These are phyloP conservation scores for Marmota monax DNA, from an alignment of 2,113 vertebrate species.

Conservation along the genomic window DNA sequence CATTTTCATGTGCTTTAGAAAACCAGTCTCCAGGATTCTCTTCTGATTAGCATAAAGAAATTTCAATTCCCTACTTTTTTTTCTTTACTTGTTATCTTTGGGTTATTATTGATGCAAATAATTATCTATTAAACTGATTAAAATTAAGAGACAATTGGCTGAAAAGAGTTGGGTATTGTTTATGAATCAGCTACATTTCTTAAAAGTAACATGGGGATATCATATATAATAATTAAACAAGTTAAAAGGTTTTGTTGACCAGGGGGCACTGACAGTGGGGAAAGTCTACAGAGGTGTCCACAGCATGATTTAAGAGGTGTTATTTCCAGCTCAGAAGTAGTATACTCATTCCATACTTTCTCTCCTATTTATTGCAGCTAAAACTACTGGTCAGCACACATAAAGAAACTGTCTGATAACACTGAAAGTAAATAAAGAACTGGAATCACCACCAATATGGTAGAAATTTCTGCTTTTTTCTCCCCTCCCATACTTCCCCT, in stretches of 20 bases:
- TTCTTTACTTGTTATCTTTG: not conserved
- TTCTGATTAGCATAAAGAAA: constrained; percentile 4
- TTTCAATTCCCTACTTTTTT: not conserved
- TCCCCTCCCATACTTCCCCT: not conserved
- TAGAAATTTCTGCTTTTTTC: not conserved
- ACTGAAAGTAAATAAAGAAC: not conserved
- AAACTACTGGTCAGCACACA: not conserved
- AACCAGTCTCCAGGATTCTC: not conserved
- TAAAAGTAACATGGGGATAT: not conserved
- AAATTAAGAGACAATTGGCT: not conserved
- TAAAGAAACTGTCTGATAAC: not conserved
- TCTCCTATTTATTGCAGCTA: not conserved
- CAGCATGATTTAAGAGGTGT: not conserved
- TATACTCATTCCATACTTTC: not conserved
- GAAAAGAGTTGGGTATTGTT: not conserved
- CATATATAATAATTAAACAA: not conserved
- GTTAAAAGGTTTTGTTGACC: not conserved
- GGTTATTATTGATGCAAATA: not conserved
- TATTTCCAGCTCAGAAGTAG: not conserved
- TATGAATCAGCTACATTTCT: not conserved
- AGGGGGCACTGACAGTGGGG: not conserved
- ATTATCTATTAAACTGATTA: not conserved
- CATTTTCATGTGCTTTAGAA: not conserved
- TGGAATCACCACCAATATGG: not conserved
- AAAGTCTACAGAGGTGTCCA: not conserved